phyloP scores from a whole-genome alignment of 2,888 invertebrate genomes.

The Folsomia manolachei region DNA sequence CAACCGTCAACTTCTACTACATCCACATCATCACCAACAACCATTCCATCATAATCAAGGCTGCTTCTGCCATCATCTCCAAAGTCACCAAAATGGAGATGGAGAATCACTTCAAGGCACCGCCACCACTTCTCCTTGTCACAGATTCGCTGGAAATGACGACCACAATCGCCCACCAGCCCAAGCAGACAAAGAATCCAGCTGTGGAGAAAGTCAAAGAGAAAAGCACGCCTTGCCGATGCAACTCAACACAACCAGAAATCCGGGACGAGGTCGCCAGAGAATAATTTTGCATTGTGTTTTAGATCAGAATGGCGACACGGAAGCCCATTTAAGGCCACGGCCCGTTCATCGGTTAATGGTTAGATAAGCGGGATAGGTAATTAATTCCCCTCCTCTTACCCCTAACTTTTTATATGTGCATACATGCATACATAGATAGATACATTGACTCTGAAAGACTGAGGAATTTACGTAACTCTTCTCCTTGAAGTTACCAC shows the following conservation, averaged over 20 bases:
- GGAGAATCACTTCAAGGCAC: background rate
- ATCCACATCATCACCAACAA: conserved; percentile 17
- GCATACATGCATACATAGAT: too few relatives aligned
- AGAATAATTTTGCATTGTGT: background rate
- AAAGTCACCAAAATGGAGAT: too few relatives aligned
- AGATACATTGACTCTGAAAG: background rate
- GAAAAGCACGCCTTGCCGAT: background rate
- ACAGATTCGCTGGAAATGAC: background rate
- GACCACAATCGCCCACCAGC: background rate
- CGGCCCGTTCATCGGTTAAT: background rate
- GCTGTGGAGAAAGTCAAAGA: background rate
- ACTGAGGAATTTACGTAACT: conserved; percentile 5
- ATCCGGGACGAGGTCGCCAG: background rate
- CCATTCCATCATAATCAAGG: conserved; percentile 15
- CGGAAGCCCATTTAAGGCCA: background rate
- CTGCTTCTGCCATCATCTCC: background rate
- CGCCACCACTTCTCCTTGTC: background rate
- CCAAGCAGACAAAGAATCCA: background rate
- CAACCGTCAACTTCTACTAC: background rate
- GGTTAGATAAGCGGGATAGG: background rate
- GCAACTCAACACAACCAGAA: background rate
- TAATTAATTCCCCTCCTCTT: conserved; percentile 12
- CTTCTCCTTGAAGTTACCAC: background rate
- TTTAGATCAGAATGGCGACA: background rate
- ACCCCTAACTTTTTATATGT: too few relatives aligned